phyloP scores from a whole-genome alignment of 2,797 vertebrate species.

The Eulemur mongoz region DNA sequence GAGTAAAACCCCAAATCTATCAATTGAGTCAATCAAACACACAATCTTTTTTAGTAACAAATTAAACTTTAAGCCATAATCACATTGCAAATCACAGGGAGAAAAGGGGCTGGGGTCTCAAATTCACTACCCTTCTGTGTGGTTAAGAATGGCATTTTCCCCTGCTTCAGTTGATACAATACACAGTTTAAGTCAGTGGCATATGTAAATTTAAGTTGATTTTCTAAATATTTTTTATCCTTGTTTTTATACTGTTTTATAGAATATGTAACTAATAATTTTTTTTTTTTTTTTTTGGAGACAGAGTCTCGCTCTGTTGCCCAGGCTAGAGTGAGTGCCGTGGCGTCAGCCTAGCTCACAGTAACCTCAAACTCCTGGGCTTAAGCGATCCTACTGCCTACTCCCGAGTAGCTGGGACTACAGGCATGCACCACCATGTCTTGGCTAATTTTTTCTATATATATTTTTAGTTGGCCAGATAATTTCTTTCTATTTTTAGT shows the following conservation, averaged over 20 bases:
- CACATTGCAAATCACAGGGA: not conserved
- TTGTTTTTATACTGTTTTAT: not conserved
- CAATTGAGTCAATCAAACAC: not conserved
- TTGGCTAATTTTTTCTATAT: no score
- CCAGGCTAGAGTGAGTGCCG: no score
- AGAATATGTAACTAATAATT: not conserved
- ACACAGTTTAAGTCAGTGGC: not conserved
- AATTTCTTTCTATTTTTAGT: no score
- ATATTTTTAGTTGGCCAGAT: no score
- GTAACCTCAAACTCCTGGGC: no score
- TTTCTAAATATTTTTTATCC: not conserved
- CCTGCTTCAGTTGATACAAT: not conserved
- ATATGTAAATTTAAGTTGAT: not conserved
- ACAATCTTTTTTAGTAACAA: not conserved
- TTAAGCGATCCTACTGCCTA: no score
- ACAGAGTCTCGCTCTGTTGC: no score
- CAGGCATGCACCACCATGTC: no score
- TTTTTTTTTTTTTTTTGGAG: no score
- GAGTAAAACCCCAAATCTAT: not conserved
- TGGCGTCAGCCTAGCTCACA: no score
- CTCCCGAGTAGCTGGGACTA: no score
- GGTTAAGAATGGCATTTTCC: not conserved
- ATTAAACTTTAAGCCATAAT: not conserved
- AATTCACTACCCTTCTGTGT: not conserved
- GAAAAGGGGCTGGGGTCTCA: not conserved